Evolutionary conservation across 2,113 vertebrate species (phyloP).

Genomic region (Vicugna pacos): DNA sequence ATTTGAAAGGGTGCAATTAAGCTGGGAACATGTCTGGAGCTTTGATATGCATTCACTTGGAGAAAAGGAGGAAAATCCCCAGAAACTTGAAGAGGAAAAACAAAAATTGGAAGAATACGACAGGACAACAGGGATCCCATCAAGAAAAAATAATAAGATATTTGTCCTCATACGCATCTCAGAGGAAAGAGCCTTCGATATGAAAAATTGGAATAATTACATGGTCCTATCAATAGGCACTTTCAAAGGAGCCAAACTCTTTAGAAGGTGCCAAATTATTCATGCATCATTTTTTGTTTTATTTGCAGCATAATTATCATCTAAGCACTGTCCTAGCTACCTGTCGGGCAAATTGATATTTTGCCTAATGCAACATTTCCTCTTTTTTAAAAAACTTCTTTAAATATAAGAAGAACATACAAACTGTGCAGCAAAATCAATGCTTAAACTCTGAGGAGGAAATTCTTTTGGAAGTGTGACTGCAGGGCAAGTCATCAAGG

Average conservation of each 20-base stretch:
- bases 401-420: conserved; percentile 39
- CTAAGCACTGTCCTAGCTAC: background rate
- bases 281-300: conserved; percentile 74
- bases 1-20: conserved; percentile 84
- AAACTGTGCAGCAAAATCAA: background rate
- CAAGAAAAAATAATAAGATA: conserved; percentile 62
- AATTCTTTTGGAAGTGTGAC: background rate
- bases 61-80: conserved; percentile 41
- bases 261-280: conserved; percentile 74
- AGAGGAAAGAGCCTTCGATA: conserved; percentile 79
- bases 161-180: conserved; percentile 75
- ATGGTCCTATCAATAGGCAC: conserved; percentile 79
- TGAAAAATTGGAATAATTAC: conserved; percentile 76
- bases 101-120: background rate
- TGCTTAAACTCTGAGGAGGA: background rate
- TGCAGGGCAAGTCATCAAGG: background rate
- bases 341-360: background rate
- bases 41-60: conserved; percentile 83
- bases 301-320: conserved; percentile 30
- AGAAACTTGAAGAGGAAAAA: conserved; percentile 1
- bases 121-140: background rate
- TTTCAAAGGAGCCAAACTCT: conserved; percentile 77
- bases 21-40: conserved; percentile 78
- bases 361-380: background rate
- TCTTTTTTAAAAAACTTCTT: background rate